Base-by-base conservation (phyloP, 2,797 vertebrate genomes). In the Sternarchorhynchus goeldii region DNA sequence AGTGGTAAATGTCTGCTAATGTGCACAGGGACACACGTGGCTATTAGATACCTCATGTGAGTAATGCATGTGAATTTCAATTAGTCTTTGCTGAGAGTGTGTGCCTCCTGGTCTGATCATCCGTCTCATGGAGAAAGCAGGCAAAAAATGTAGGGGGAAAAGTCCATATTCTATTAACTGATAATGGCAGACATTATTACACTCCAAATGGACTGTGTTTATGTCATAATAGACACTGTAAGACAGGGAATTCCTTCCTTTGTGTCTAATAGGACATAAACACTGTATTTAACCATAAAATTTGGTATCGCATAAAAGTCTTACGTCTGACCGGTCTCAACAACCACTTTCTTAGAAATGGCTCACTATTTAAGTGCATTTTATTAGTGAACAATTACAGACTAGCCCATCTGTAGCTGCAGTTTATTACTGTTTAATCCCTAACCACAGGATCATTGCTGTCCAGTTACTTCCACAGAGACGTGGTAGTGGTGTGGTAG, bases 1-100 rank as follows among this genome's bases (percentile, higher is more conserved):
- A 83, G 76, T 84, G 69, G 76, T 77, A 76, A 78, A 80, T 76
- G 39, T 67, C 60, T 77, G 5, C 34, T 79, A 77, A 74, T 79
- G 71, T 77, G 74, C 20, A 2, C 60, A 20, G 75, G 73, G 68
- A 82, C 76, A 25, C 55, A 62, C 76, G 79, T n/a, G n/a, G 29
- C 59, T 45, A 39, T 82, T 76, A 73, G 58, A 71, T 66, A 75
- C 31, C 60, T 76, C 41, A 39, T 8, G 39, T 7, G 63, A 80
- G 63, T 73, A 72, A 74, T 77, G 73, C 50, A 25, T 77, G 53
- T 78, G 56, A 79, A 77, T 84, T 66, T 60, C 55, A 69, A 25
- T 75, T 74, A 67, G 62, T 77, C 69, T 74, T 73, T 41, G 45
- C 21, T 65, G 53, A 32, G 76, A 16, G 36, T 67, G 18, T 4